Base-by-base conservation (phyloP, 2,797 vertebrate genomes). In the Microctenopoma stevenorrisi region DNA sequence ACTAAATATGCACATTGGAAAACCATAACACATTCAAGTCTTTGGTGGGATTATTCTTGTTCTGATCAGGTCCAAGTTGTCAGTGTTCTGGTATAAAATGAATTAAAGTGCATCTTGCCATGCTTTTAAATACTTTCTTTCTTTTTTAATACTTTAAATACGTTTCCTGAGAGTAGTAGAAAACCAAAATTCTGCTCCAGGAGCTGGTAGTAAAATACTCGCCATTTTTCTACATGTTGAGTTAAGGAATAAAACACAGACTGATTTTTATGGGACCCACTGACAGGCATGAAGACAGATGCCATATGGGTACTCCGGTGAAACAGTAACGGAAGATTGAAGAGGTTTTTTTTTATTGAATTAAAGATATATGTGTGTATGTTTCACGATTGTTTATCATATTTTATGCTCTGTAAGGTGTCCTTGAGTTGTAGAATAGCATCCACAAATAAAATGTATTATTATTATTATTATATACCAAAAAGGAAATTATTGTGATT, bases 191-290 rank as follows among this genome's bases (percentile, higher is more conserved):
- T 83, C 75, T 74, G 70, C 71, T 65, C 62, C 59, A 79, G 76
- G 70, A 80, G 83, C 74, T 88, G 73, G 50, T 72, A 51, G 69
- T 82, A 71, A 81, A 89, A 79, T 79, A 72, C 51, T 57, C 76
- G 67, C 72, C 52, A 69, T 55, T 83, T 75, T 73, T 57, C 7
- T 62, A 52, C 16, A 66, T 59, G 67, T 78, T 59, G 68, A 68
- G 53, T 58, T 22, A 79, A 82, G 81, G 65, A 79, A 79, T 75
- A 75, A 81, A 85, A 74, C 51, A 56, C 67, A 80, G 68, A 51
- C 70, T 77, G 72, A 46, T 65, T 85, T 85, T 86, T 78, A 72
- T 78, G 70, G 70, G 61, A 73, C 72, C 65, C 54, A 62, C 30
- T 71, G 65, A 78, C 35, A 79, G 63, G 44, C 61, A 64, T 58